Percentiles rank a stretch among this genome's conserved stretches.
Evolutionary conservation across 2,888 invertebrate species (phyloP).

Genomic region (Incurvaria masculella): DNA sequence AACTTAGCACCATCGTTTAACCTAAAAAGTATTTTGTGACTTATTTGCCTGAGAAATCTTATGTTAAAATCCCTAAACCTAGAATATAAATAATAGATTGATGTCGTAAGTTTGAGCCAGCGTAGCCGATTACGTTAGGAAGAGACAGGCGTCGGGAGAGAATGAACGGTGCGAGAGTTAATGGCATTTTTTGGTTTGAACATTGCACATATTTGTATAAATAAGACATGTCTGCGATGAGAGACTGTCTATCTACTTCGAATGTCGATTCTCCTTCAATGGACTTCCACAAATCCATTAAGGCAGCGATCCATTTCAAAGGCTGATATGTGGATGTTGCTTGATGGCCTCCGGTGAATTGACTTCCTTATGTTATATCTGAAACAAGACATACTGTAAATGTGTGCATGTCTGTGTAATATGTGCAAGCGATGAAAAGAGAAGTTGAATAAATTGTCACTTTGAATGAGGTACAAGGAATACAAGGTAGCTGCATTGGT

Average conservation of each 20-base stretch:
- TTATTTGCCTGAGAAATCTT: slow-evolving; percentile 44
- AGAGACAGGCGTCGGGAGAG: slow-evolving; percentile 21
- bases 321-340: background rate
- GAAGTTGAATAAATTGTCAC: too few species aligned
- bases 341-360: background rate
- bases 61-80: slow-evolving; percentile 55
- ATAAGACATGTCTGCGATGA: background rate
- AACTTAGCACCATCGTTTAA: slow-evolving; percentile 50
- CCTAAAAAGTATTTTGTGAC: slow-evolving; percentile 54
- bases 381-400: too few species aligned
- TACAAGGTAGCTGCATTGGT: too few species aligned
- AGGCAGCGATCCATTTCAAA: background rate
- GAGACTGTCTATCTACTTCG: background rate
- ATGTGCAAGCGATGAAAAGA: too few species aligned
- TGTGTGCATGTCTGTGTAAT: too few species aligned
- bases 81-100: slow-evolving; percentile 50
- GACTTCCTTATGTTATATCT: background rate
- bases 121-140: slow-evolving; percentile 28
- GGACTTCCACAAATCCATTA: slow-evolving; percentile 6
- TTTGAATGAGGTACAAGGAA: too few species aligned
- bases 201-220: slow-evolving; percentile 45
- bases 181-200: slow-evolving; percentile 55
- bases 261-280: slow-evolving; percentile 15
- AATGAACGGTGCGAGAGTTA: slow-evolving; percentile 43
- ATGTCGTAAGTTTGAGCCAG: slow-evolving; percentile 48